Evolutionary conservation across 1,140 invertebrate species (phyloP), one percentile per base, ranked within the genome.

Genomic region (Drosophila prosaltans): DNA sequence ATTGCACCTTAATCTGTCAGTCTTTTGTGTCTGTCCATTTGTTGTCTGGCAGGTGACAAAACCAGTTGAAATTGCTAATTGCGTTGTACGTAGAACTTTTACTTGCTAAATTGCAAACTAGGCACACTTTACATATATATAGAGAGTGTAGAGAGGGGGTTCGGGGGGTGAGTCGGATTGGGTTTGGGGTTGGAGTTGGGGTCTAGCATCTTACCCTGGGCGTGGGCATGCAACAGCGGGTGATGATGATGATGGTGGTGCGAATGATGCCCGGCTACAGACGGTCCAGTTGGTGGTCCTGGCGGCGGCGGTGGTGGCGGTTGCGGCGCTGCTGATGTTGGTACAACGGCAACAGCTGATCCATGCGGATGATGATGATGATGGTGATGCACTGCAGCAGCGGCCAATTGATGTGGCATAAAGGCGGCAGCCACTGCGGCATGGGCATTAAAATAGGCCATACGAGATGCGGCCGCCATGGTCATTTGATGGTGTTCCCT

Each of bases 371-470:
- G 84, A 24, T 81, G 74, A 26, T 89, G 90, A 8, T 85, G 77
- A 51, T 81, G 78, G 62, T 79, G 81, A 61, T 86, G 82, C 62
- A 80, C 78, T 41, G 83, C 73, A 40, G 90, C 72, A 36, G 90
- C 72, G 36, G 86, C 84, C 77, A 89, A 65, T 54, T 89, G 84
- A 72, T 89, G 84, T 21, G 95, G 96, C 72, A 97, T 93, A 93
- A 97, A 97, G 55, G 96, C 96, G 5, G 96, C 96, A 1, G 96
- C 96, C n/a, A 97, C 96, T 8, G 96, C 96, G 24, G 96, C 96
- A 91, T 97, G 96, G 36, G 96, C 96, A 92, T 97, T 97, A 88
- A 97, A 95, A 81, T 97, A 97, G n/a, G 96, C 96, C 94, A 97
- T 96, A 72, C 96, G 93, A 69, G 95, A 95, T 48, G 96, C 96